Percentiles rank a stretch among this genome's conserved stretches.
phyloP scores from a whole-genome alignment of 2,888 invertebrate genomes.

The Atethmia centrago region DNA sequence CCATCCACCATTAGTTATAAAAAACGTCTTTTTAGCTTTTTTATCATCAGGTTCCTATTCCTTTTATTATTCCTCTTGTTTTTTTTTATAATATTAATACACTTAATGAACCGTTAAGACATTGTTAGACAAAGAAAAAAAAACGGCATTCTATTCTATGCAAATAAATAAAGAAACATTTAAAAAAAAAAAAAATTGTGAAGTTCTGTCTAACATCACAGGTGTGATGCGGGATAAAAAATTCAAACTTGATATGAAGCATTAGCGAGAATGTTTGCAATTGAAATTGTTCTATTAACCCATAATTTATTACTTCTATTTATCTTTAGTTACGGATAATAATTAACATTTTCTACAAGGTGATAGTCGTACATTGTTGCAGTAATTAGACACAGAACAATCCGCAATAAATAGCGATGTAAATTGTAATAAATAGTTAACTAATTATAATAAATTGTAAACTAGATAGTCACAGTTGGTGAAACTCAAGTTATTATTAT shows the following conservation, averaged over 20 bases:
- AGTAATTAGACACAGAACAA: constrained; percentile 44
- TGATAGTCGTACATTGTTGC: constrained; percentile 36
- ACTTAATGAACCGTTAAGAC: constrained; percentile 17
- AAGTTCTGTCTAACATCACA: constrained; percentile 32
- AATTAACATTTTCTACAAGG: constrained; percentile 40
- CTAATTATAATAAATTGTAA: constrained; percentile 56
- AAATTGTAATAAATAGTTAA: constrained; percentile 56
- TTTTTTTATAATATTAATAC: constrained; percentile 11
- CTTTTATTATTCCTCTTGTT: background rate
- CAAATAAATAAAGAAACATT: constrained; percentile 15
- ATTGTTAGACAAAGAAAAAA: constrained; percentile 15
- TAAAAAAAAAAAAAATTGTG: constrained; percentile 17
- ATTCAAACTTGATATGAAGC: background rate
- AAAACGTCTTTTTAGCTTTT: background rate
- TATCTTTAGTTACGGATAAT: constrained; percentile 10
- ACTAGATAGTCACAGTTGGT: constrained; percentile 16
- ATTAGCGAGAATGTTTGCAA: constrained; percentile 40
- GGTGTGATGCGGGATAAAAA: constrained; percentile 37
- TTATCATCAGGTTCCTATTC: background rate
- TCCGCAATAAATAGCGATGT: constrained; percentile 46
- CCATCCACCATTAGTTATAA: background rate
- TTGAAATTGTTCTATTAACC: constrained; percentile 42
- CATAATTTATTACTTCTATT: constrained; percentile 19
- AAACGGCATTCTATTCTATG: no score
- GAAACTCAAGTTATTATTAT: constrained; percentile 26